Base-by-base conservation (phyloP, 2,113 vertebrate genomes). In the Terrapene triunguis region DNA sequence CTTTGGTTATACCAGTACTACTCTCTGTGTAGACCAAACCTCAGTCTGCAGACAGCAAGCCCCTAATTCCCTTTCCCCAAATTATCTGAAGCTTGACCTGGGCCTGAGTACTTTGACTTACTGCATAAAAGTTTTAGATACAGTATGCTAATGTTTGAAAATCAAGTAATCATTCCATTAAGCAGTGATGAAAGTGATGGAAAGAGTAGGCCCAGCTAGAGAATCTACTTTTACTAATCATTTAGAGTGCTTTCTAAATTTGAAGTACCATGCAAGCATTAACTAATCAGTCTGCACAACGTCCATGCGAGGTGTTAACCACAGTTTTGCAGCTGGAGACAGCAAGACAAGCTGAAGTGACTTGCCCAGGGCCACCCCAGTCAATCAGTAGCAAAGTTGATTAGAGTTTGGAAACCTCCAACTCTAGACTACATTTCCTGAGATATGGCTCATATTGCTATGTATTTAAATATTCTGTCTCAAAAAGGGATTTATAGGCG, bases 341-440 rank as follows among this genome's bases (percentile, higher is more conserved):
- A 16, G 24, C 74, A 47, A 27, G 42, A 16, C 21, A n/a, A n/a
- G 72, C 21, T 76, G 38, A 22, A 44, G 38, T 38, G 16, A 47
- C 24, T 38, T 78, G 38, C 12, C 42, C 74, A 78, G 8, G 6
- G 12, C 17, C 17, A 38, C 35, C 35, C 19, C 65, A 72, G 4
- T 10, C 65, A 19, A 17, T 69, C 35, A 69, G 65, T n/a, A n/a
- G 65, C 17, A n/a, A 65, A n/a, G 6, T 2, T 59, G 35, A 22
- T 76, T 44, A 42, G 62, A 93, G 27, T 89, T 55, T 11, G 48
- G 29, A 95, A 48, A 51, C 32, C 82, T 93, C 69, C 89, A 76
- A 88, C 82, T 96, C 24, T 85, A 38, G n/a, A n/a, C 32, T 59
- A 48, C 38, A 10, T 5, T 96, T 19, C 2, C 27, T 89, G 82